phyloP scores from a whole-genome alignment of 2,888 invertebrate genomes.

The Tenthredo scrophulariae region DNA sequence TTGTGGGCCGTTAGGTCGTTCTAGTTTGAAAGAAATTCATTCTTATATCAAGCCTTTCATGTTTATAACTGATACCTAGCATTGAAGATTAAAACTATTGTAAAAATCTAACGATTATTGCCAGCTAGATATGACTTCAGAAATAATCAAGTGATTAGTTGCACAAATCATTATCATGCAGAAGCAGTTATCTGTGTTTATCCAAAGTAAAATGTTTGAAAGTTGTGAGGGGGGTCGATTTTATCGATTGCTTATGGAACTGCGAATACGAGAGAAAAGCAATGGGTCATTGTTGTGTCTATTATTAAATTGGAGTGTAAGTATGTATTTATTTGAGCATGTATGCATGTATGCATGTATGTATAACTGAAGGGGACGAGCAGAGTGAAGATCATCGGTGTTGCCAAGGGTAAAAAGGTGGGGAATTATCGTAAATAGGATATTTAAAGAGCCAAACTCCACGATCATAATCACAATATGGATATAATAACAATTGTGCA shows the following conservation, averaged over 20 bases:
- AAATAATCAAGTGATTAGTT: not conserved
- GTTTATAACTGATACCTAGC: not conserved
- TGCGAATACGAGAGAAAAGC: not conserved
- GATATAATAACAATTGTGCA: constrained; percentile 59
- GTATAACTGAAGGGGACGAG: too few relatives aligned
- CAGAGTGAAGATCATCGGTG: not conserved
- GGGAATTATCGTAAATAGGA: not conserved
- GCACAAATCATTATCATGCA: not conserved
- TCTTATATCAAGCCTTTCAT: not conserved
- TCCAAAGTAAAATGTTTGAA: not conserved
- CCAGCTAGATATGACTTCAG: not conserved
- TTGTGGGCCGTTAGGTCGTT: not conserved
- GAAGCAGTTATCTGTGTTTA: not conserved
- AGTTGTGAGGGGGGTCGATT: not conserved
- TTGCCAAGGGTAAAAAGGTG: too few relatives aligned
- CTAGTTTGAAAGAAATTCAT: not conserved
- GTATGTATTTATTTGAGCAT: not conserved
- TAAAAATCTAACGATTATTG: not conserved
- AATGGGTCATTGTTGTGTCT: constrained; percentile 12
- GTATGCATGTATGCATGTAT: not conserved
- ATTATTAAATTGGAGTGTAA: not conserved
- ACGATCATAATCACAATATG: constrained; percentile 54
- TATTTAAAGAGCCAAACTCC: not conserved
- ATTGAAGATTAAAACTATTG: not conserved
- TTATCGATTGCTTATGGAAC: not conserved